phyloP scores from a whole-genome alignment of 2,113 vertebrate species.

The Mormyrus lacerda region DNA sequence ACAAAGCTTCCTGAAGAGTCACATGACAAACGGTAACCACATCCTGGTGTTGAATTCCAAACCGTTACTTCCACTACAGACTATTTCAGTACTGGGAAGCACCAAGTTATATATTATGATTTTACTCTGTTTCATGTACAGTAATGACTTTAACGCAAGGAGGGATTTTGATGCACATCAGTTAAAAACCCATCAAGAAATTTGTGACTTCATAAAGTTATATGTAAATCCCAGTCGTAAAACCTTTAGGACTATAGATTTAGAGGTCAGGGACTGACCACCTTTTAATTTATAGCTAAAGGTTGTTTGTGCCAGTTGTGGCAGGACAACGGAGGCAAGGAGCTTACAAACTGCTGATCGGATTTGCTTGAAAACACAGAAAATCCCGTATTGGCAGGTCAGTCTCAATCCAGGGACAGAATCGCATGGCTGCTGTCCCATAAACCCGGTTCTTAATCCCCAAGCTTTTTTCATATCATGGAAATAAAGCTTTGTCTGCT shows the following conservation, averaged over 20 bases:
- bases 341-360: slow-evolving; percentile 39
- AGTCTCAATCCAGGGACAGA: slow-evolving; percentile 42
- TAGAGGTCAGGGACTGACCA: background rate
- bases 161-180: background rate
- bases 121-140: background rate
- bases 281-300: background rate
- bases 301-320: background rate
- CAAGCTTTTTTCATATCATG: slow-evolving; percentile 50
- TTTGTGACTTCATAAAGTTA: background rate
- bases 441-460: slow-evolving; percentile 65
- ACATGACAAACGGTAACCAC: background rate
- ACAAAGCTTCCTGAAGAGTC: background rate
- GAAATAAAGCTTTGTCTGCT: slow-evolving; percentile 38
- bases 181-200: background rate
- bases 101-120: background rate
- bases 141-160: background rate
- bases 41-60: background rate
- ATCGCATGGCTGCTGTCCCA: slow-evolving; percentile 43
- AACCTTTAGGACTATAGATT: background rate
- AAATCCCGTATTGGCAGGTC: slow-evolving; percentile 53
- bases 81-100: background rate
- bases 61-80: background rate
- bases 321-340: background rate
- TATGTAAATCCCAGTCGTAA: background rate
- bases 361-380: slow-evolving; percentile 59